Evolutionary conservation across 2,888 invertebrate genomes (phyloP), one percentile per base, ranked within the genome.

Genomic region (Agrochola litura): DNA sequence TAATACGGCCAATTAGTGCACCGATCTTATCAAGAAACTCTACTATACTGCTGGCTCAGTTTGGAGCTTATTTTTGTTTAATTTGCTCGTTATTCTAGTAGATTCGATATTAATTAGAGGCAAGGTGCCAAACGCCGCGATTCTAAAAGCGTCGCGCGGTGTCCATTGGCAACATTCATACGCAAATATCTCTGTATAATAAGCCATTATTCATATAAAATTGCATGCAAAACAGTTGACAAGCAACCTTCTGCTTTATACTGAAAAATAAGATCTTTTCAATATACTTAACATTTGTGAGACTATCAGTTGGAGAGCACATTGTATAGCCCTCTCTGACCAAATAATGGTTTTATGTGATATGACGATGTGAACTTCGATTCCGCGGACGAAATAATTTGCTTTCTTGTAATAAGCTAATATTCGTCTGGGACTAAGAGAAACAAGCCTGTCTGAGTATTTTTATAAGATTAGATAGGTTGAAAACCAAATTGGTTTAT

Each of bases 391-490:
- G 65, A 73, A 61, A 69, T 30, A n/a, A 41, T 54, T 71, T 54
- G 46, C 54, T 72, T 60, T 9, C n/a, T 54, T 58, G 25, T 25
- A 46, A n/a, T 69, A 37, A 41, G 76, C 56, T 58, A 60, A 43
- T 37, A 56, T 65, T 80, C 19, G 74, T 79, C 46, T 66, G 54
- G 60, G 46, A 30, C 10, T 77, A 58, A 41, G 65, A 66, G 41
- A 64, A 71, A 61, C 46, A 41, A 71, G 58, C 63, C 30, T 81
- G 72, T 77, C 66, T 56, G 60, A 82, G 61, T 66, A 61, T 66
- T 76, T 69, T 76, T 80, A 14, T 76, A 80, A 81, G 63, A 68
- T 52, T 74, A 80, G 79, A 49, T 73, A 78, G 58, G 60, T 79
- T 73, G 2, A 25, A 52, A 78, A 65, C 73, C 37, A 64, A 73